These are phyloP conservation scores for Cyprinella venusta DNA, from an alignment of 2,797 vertebrate species.

Conservation along the genomic window DNA sequence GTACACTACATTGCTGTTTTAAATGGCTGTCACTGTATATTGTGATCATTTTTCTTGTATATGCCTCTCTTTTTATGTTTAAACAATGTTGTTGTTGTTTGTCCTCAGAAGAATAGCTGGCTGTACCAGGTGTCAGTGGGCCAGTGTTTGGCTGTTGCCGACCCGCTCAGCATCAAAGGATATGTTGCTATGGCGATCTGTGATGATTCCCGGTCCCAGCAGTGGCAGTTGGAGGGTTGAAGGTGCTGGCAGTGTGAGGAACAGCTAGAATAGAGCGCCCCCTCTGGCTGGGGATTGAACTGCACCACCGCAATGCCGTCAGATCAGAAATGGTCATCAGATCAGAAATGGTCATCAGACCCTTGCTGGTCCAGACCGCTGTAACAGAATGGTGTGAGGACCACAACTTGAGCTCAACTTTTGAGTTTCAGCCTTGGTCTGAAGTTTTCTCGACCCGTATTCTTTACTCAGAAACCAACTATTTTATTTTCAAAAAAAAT, in stretches of 20 bases:
- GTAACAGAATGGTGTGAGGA: not conserved
- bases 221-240: slow-evolving; percentile 89
- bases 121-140: slow-evolving; percentile 96
- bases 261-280: not conserved
- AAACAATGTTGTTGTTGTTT: not conserved
- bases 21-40: not conserved
- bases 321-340: not conserved
- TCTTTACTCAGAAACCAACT: slow-evolving; percentile 25
- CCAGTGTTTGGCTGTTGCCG: slow-evolving; percentile 86
- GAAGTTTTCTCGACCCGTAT: slow-evolving; percentile 9
- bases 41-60: not conserved
- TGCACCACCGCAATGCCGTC: not conserved
- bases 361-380: not conserved
- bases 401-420: not conserved
- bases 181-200: slow-evolving; percentile 93
- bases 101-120: slow-evolving; percentile 83
- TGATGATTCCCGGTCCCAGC: slow-evolving; percentile 84
- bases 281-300: slow-evolving; percentile 21
- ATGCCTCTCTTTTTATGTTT: not conserved
- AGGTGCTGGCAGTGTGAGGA: not conserved
- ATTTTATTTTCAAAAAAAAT: no score
- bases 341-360: not conserved
- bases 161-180: slow-evolving; percentile 81
- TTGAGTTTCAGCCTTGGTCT: slow-evolving; percentile 4
- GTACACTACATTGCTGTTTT: not conserved